Conservation (phyloP, 1,140 invertebrate species). For the Chrysoperla carnea region DNA sequence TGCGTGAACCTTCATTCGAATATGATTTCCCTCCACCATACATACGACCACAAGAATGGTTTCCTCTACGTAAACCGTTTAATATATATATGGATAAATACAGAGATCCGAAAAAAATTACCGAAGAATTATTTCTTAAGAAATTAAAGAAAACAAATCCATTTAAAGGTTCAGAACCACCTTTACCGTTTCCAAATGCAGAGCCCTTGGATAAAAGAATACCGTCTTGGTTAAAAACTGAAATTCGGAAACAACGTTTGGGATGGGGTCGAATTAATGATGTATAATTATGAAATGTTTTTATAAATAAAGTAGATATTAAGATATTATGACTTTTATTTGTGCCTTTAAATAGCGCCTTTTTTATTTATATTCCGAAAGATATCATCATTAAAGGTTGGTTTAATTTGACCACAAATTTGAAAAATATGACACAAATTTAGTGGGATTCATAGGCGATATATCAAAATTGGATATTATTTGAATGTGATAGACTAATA, state of each 20-base stretch:
- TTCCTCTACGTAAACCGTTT: slow-evolving; percentile 64
- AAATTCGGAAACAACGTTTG: slow-evolving; percentile 45
- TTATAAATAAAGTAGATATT: too few relatives aligned
- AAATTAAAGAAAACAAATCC: slow-evolving; percentile 69
- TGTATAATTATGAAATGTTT: slow-evolving; percentile 13
- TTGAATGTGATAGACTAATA: too few relatives aligned
- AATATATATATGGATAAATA: slow-evolving; percentile 83
- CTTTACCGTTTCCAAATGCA: slow-evolving; percentile 58
- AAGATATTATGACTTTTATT: too few relatives aligned
- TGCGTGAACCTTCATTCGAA: slow-evolving; percentile 56
- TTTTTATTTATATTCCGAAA: too few relatives aligned
- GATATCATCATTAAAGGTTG: too few relatives aligned
- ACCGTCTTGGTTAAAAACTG: slow-evolving; percentile 60
- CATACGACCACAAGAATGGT: slow-evolving; percentile 59
- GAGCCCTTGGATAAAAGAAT: slow-evolving; percentile 31
- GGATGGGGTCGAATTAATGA: slow-evolving; percentile 52
- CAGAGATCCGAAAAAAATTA: slow-evolving; percentile 70
- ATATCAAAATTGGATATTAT: too few relatives aligned
- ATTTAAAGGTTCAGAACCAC: slow-evolving; percentile 47
- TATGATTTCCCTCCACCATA: slow-evolving; percentile 73
- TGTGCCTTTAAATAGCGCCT: too few relatives aligned
- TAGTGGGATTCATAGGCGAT: too few relatives aligned
- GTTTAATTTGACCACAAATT: too few relatives aligned
- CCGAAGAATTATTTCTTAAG: slow-evolving; percentile 65
- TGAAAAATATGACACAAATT: too few relatives aligned